These are phyloP conservation scores for Phaetusa simplex DNA, from an alignment of 2,113 vertebrate species.

Conservation along the genomic window DNA sequence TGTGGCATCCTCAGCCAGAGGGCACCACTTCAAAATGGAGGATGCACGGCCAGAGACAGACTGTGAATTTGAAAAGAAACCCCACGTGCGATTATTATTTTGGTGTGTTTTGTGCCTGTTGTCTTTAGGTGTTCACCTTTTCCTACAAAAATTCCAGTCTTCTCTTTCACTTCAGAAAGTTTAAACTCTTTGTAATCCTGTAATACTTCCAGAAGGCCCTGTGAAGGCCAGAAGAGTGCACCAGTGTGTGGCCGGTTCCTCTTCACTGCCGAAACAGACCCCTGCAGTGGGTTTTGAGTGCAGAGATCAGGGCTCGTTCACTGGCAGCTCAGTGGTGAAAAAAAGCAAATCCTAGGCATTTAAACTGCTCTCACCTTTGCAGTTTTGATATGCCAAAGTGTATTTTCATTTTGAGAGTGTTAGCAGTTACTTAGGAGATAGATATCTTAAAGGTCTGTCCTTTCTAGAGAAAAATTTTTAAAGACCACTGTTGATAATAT, in stretches of 20 bases:
- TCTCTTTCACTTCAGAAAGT: neutral
- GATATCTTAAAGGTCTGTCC: neutral
- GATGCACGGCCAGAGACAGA: neutral
- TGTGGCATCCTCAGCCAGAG: rapidly evolving
- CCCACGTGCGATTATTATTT: rapidly evolving
- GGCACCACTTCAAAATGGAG: neutral
- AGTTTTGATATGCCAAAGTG: neutral
- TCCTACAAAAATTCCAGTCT: neutral
- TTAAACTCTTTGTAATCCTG: neutral
- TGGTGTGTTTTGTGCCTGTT: neutral
- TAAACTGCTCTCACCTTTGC: neutral
- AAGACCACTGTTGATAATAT: neutral
- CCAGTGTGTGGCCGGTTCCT: neutral
- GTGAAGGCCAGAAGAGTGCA: neutral
- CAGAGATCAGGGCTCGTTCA: neutral
- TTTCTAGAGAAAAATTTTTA: neutral
- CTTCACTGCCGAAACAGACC: rapidly evolving
- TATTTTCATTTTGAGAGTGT: neutral
- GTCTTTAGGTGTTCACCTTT: neutral
- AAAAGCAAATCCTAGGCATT: neutral
- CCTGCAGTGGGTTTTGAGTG: neutral
- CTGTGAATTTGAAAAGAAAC: neutral
- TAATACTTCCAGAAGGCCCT: neutral
- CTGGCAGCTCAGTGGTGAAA: rapidly evolving
- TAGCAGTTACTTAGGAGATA: neutral